phyloP scores from a whole-genome alignment of 2,113 vertebrate species.

The Sturnus vulgaris region DNA sequence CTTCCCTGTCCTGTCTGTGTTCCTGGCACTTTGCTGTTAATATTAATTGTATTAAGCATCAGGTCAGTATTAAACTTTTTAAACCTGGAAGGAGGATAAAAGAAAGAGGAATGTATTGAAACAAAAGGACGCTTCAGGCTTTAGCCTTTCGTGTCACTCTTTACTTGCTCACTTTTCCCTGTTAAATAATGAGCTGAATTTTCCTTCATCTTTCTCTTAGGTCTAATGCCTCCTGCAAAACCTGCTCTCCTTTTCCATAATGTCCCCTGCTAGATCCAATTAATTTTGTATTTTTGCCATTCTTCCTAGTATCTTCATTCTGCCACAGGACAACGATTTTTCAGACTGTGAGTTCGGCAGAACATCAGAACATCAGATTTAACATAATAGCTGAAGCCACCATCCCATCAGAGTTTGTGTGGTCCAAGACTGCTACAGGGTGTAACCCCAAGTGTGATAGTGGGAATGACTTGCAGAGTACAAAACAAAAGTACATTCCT shows the following conservation, averaged over 20 bases:
- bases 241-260: neutral
- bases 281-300: neutral
- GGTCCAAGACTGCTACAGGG: neutral
- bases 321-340: slow-evolving; percentile 9
- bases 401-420: neutral
- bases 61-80: neutral
- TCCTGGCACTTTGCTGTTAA: neutral
- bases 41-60: neutral
- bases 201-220: neutral
- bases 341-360: neutral
- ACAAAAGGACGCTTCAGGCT: neutral
- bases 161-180: neutral
- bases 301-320: neutral
- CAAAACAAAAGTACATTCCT: neutral
- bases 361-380: neutral
- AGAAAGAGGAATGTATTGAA: neutral
- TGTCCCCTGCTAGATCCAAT: neutral
- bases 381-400: neutral
- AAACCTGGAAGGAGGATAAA: neutral
- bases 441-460: neutral
- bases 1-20: neutral
- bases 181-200: neutral
- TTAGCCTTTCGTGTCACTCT: neutral
- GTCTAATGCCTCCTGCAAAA: neutral
- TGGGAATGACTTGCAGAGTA: neutral